Percentiles rank a stretch among this genome's conserved stretches.
Conservation (phyloP, 2,113 vertebrate genomes). For the Petrocephalus microphthalmus region DNA sequence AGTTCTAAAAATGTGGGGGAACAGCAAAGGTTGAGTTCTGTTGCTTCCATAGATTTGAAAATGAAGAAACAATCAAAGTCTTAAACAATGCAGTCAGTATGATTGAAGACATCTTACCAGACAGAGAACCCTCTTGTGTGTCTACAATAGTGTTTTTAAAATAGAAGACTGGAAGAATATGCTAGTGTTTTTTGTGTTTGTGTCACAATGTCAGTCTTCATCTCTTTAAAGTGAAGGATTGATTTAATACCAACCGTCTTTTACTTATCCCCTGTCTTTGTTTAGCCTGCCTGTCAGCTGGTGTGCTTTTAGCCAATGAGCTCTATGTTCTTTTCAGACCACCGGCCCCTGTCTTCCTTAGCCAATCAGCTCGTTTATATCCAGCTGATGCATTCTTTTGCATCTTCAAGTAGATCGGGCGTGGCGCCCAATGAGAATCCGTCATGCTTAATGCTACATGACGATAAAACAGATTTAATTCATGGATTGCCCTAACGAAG, state of each 20-base stretch:
- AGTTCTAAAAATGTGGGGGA: neutral
- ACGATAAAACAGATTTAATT: neutral
- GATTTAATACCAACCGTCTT: neutral
- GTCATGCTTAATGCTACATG: neutral
- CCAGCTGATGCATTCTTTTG: neutral
- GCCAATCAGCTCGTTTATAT: neutral
- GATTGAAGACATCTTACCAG: neutral
- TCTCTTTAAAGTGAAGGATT: neutral
- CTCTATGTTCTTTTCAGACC: neutral
- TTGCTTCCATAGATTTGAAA: neutral
- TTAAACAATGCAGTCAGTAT: conserved; percentile 15
- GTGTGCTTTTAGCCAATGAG: neutral
- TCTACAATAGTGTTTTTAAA: neutral
- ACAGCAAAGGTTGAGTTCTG: neutral
- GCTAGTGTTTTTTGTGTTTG: neutral
- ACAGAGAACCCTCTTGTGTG: conserved; percentile 17
- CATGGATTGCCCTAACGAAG: neutral
- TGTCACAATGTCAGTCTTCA: conserved; percentile 12
- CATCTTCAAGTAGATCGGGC: neutral
- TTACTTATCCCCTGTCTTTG: neutral
- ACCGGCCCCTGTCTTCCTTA: neutral
- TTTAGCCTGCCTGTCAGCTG: neutral
- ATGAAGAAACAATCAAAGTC: conserved; percentile 3
- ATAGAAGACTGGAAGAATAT: conserved; percentile 2
- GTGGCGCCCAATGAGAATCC: neutral